Conservation (phyloP, 2,113 vertebrate genomes). For the Quiscalus mexicanus region DNA sequence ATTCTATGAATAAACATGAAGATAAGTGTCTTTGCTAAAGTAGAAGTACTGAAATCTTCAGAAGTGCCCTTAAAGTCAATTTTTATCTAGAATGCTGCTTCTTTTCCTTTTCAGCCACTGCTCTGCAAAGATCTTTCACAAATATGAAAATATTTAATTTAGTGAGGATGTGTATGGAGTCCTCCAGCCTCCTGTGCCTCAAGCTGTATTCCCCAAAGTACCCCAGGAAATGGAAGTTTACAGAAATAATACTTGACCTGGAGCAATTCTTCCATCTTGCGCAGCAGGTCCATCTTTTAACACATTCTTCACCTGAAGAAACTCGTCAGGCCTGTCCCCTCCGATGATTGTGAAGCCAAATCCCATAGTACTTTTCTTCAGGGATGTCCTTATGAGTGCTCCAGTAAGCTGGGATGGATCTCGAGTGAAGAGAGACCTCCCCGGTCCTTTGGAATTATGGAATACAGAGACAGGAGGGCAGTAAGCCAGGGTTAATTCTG, state of each 20-base stretch:
- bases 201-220: background rate
- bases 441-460: slow-evolving; percentile 52
- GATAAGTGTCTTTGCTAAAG: background rate
- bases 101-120: background rate
- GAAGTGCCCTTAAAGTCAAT: background rate
- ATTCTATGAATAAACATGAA: background rate
- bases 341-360: slow-evolving; percentile 99
- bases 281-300: slow-evolving; percentile 93
- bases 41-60: background rate
- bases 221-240: background rate
- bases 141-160: background rate
- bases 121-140: background rate
- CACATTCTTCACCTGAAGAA: slow-evolving; percentile 97
- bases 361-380: slow-evolving; percentile 92
- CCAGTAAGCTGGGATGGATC: slow-evolving; percentile 92
- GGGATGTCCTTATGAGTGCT: slow-evolving; percentile 82
- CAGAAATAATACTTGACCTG: slow-evolving; percentile 76
- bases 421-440: slow-evolving; percentile 84
- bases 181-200: background rate
- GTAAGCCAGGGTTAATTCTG: background rate
- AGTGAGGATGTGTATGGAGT: background rate
- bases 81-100: background rate
- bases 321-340: slow-evolving; percentile 96
- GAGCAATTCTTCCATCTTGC: slow-evolving; percentile 92
- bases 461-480: background rate